A percentile compares a stretch with the other conserved stretches of the same genome.
Evolutionary conservation across 2,797 vertebrate species (phyloP).

Genomic region (Urocyon cinereoargenteus): DNA sequence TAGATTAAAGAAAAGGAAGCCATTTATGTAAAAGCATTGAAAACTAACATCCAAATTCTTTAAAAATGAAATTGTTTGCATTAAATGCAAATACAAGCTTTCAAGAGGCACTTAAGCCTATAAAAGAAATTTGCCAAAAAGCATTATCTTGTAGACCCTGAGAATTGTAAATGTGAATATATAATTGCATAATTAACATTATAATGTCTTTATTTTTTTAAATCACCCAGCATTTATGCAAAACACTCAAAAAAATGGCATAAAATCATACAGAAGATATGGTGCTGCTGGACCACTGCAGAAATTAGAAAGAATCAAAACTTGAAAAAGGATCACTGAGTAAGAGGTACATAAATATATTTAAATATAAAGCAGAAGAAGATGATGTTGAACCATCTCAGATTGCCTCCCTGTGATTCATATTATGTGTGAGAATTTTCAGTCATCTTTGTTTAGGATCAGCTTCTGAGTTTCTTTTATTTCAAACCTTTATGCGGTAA

Average conservation of each 20-base stretch:
- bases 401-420: neutral
- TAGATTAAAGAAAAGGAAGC: neutral
- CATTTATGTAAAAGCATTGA: neutral
- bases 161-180: slow-evolving; percentile 41
- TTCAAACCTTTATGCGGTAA: neutral
- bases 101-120: slow-evolving; percentile 10
- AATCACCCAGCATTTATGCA: slow-evolving; percentile 2
- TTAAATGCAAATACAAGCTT: slow-evolving; percentile 32
- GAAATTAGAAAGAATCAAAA: slow-evolving; percentile 16
- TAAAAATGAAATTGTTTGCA: neutral
- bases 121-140: slow-evolving; percentile 29
- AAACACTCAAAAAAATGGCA: neutral
- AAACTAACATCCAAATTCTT: neutral
- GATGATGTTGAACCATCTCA: neutral
- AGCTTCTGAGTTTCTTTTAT: slow-evolving; percentile 67
- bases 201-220: slow-evolving; percentile 33
- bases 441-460: neutral
- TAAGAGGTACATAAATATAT: neutral
- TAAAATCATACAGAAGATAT: neutral
- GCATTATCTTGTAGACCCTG: neutral
- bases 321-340: neutral
- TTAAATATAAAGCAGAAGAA: neutral
- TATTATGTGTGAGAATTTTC: neutral
- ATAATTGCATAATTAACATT: slow-evolving; percentile 64
- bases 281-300: neutral